Base-by-base conservation (phyloP, 2,888 invertebrate species). In the Mycalesis mineus region DNA sequence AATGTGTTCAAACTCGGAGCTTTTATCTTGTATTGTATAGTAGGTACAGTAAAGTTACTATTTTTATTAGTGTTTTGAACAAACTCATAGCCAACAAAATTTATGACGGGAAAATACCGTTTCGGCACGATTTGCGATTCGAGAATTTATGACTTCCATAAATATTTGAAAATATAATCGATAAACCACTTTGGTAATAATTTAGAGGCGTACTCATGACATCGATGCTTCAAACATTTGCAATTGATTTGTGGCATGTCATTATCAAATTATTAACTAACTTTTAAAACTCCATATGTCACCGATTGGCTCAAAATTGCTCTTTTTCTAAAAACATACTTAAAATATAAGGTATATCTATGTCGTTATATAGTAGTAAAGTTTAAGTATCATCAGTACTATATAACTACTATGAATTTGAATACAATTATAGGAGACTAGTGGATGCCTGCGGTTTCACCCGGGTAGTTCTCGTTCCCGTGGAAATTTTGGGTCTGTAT, bases 141-240 rank as follows among this genome's bases (percentile, higher is more conserved):
- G 55, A 62, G 57, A 60, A 62, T 62, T 62, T 62, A 62, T 48
- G 57, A 55, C 57, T 58, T 60, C 53, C 55, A 62, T 62, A 62
- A 60, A 62, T 57, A 62, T 60, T 61, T 60, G 60, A 62, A 62
- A 60, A 62, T 62, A 60, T 62, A 60, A 62, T 57, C 57, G 54
- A 45, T 48, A 57, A 55, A 50, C 57, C 59, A 49, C 37, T 57
- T 54, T 55, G 47, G 60, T 60, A 60, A 62, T 60, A 62, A 60
- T 60, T 60, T 60, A 55, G 52, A 49, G 55, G 55, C 44, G 42
- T 52, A 55, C 58, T 53, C 44, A 45, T 17, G 51, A 53, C 42
- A 57, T 39, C 22, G 47, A 62, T 54, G 51, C 50, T 50, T 51
- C 44, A 42, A 54, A 61, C 44, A 55, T 57, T 52, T 36, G 15